phyloP scores from a whole-genome alignment of 1,140 invertebrate species.

The Drosophila mauritiana region DNA sequence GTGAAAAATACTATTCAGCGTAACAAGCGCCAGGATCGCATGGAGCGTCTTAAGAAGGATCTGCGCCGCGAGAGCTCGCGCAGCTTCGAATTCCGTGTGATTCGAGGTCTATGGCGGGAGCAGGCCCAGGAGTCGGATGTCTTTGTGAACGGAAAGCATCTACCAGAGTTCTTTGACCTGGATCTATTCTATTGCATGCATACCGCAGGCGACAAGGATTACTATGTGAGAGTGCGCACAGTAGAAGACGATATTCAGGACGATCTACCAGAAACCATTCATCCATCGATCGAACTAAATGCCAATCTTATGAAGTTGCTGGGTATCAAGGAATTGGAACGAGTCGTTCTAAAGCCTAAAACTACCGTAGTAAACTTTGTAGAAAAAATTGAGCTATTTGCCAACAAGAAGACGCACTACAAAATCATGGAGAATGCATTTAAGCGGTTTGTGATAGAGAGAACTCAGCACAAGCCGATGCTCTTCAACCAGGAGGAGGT shows the following conservation, averaged over 20 bases:
- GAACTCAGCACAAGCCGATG: slow-evolving; percentile 85
- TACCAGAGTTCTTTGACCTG: slow-evolving; percentile 76
- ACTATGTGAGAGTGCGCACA: slow-evolving; percentile 75
- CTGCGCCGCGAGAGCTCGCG: slow-evolving; percentile 66
- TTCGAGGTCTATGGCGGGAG: slow-evolving; percentile 70
- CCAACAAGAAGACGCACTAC: slow-evolving; percentile 84
- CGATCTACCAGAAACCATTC: slow-evolving; percentile 63
- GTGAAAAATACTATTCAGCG: slow-evolving; percentile 65
- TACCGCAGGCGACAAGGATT: slow-evolving; percentile 73
- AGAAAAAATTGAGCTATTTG: slow-evolving; percentile 87
- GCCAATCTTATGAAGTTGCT: slow-evolving; percentile 81
- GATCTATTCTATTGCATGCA: slow-evolving; percentile 74
- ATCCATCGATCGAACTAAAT: slow-evolving; percentile 77
- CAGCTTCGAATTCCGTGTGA: slow-evolving; percentile 75
- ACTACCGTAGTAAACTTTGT: slow-evolving; percentile 80
- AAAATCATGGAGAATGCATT: slow-evolving; percentile 86
- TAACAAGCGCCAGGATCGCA: slow-evolving; percentile 71
- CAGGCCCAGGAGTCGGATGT: slow-evolving; percentile 82
- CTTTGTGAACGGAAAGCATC: slow-evolving; percentile 65
- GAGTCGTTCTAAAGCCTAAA: slow-evolving; percentile 70
- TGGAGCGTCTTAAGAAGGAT: slow-evolving; percentile 77
- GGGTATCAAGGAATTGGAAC: slow-evolving; percentile 73
- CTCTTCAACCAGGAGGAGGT: slow-evolving; percentile 87
- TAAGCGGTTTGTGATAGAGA: slow-evolving; percentile 86
- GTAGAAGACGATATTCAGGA: slow-evolving; percentile 50